These are phyloP conservation scores for Strigops habroptila DNA, from an alignment of 2,113 vertebrate species.

Conservation along the genomic window DNA sequence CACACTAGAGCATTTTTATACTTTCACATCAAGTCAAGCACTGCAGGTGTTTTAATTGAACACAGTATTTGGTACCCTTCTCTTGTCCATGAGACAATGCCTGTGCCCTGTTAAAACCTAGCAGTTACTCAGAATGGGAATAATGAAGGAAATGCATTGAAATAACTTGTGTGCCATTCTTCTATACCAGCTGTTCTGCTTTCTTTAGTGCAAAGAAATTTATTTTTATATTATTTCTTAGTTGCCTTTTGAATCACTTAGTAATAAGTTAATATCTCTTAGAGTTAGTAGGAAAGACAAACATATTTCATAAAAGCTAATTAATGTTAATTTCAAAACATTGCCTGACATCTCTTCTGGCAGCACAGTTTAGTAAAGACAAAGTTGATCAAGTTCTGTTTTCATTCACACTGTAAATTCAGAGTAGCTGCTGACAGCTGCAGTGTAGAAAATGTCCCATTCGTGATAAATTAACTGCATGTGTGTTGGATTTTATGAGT, in stretches of 20 bases:
- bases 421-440: slow-evolving; percentile 33
- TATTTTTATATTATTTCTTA: background rate
- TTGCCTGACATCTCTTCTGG: background rate
- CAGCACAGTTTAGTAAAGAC: slow-evolving; percentile 9
- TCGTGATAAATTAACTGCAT: slow-evolving; percentile 14
- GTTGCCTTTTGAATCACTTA: background rate
- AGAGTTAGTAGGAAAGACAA: background rate
- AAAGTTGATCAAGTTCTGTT: slow-evolving; percentile 46
- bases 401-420: background rate
- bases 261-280: background rate
- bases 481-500: slow-evolving; percentile 36
- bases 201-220: background rate
- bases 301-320: background rate
- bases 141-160: background rate
- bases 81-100: background rate
- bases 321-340: slow-evolving; percentile 1
- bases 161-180: background rate
- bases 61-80: background rate
- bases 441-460: slow-evolving; percentile 14
- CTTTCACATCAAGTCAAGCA: background rate
- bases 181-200: background rate
- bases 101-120: background rate
- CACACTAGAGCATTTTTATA: background rate
- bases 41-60: background rate
- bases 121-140: background rate